phyloP scores from a whole-genome alignment of 2,888 invertebrate species.

The Adineta ricciae region DNA sequence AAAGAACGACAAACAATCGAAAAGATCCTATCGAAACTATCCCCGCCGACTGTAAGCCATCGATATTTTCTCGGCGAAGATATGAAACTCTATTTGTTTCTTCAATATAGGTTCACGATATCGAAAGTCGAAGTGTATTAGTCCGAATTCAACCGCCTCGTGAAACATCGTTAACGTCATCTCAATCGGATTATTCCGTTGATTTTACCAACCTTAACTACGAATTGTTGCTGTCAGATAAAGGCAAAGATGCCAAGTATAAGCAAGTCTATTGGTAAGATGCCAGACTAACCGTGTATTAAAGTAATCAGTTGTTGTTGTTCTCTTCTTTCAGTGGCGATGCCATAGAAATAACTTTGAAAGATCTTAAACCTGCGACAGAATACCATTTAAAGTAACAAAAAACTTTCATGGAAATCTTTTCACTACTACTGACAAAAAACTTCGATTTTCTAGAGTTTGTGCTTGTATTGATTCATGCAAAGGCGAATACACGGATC shows the following conservation, averaged over 20 bases:
- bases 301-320: background rate
- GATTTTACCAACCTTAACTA: conserved; percentile 7
- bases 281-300: background rate
- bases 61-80: background rate
- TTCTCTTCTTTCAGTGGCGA: conserved; percentile 39
- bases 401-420: background rate
- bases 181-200: background rate
- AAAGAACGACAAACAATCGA: conserved; percentile 15
- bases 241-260: conserved; percentile 7
- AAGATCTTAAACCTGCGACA: conserved; percentile 74
- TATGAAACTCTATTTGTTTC: background rate
- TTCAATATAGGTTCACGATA: background rate
- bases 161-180: background rate
- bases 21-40: background rate
- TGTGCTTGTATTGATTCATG: conserved; percentile 67
- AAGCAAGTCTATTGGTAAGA: conserved; percentile 7
- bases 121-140: conserved; percentile 6
- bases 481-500: conserved; percentile 66
- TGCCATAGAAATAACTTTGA: conserved; percentile 55
- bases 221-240: conserved; percentile 1
- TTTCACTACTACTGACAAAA: background rate
- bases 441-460: conserved; percentile 39
- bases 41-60: background rate
- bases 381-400: conserved; percentile 67
- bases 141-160: background rate